Base-by-base conservation (phyloP, 2,113 vertebrate species). In the Phocoena sinus region DNA sequence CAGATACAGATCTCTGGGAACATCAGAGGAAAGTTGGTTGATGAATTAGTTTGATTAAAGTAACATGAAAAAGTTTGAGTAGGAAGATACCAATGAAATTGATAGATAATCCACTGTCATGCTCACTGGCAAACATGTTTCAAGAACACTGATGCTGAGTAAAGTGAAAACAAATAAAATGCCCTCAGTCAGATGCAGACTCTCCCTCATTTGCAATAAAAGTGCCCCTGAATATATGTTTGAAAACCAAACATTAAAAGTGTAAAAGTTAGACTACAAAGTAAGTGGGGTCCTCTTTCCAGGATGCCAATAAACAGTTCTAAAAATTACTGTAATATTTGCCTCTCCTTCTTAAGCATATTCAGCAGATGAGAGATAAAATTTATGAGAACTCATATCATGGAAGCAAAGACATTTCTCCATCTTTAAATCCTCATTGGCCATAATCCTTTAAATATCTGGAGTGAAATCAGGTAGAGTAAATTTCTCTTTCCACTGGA, bases 31-130 rank as follows among this genome's bases (percentile, higher is more conserved):
- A 87, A 95, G 74, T 68, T 44, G 83, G 68, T 56, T 89, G 95
- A 96, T 95, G 47, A 89, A 97, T 97, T 95, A 31, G 44, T 93
- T 94, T 96, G 91, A 89, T 91, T 95, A 97, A 93, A 70, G 77
- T 87, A 91, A 67, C 68, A 67, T 50, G 28, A 92, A 58, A 76
- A 96, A 70, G 14, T 91, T 90, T 96, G 85, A 88, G 53, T 88
- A 73, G 60, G 44, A 87, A 90, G 73, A 83, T 38, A 95, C 12
- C 21, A 77, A 20, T 87, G 31, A 90, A 96, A 93, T 81, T 71
- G 50, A 94, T 10, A 63, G n/a, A 89, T 68, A 85, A 63, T 13
- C 20, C 31, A 25, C 62, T 83, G 26, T 76, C 41, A 38, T 70
- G 36, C 36, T 89, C 60, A 26, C 23, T 62, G 68, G 65, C 1